These are phyloP conservation scores for Gavialis gangeticus DNA, from an alignment of 2,113 vertebrate species.

Conservation along the genomic window DNA sequence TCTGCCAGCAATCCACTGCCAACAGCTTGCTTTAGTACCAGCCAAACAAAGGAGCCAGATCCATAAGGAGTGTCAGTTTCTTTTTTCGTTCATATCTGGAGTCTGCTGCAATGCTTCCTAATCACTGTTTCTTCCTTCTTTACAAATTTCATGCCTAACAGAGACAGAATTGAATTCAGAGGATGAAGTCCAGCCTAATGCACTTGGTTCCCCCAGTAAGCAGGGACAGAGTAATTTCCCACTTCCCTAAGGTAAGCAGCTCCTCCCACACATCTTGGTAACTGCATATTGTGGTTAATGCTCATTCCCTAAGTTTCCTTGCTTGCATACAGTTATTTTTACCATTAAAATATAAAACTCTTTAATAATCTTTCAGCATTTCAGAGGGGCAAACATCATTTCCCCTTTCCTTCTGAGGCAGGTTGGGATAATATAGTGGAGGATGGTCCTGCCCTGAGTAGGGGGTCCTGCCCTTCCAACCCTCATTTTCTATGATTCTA, in stretches of 20 bases:
- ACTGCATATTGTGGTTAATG: neutral
- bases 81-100: neutral
- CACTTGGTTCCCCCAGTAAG: slow-evolving; percentile 79
- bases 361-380: neutral
- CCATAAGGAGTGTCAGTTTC: neutral
- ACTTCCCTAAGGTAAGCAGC: slow-evolving; percentile 87
- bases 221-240: slow-evolving; percentile 84
- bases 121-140: neutral
- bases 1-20: neutral
- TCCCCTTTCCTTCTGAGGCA: neutral
- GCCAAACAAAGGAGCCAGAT: neutral
- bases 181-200: slow-evolving; percentile 74
- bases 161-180: slow-evolving; percentile 21
- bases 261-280: neutral
- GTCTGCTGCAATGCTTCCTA: neutral
- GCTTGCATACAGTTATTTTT: neutral
- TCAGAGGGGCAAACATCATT: neutral
- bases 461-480: no score
- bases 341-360: slow-evolving; percentile 1
- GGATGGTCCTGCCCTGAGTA: no score
- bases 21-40: neutral
- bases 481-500: no score
- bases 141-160: neutral
- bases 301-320: neutral
- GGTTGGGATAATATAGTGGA: neutral